Percentiles rank a stretch among this genome's conserved stretches.
Conservation (phyloP, 2,888 invertebrate genomes). For the Netelia fuscicornis region DNA sequence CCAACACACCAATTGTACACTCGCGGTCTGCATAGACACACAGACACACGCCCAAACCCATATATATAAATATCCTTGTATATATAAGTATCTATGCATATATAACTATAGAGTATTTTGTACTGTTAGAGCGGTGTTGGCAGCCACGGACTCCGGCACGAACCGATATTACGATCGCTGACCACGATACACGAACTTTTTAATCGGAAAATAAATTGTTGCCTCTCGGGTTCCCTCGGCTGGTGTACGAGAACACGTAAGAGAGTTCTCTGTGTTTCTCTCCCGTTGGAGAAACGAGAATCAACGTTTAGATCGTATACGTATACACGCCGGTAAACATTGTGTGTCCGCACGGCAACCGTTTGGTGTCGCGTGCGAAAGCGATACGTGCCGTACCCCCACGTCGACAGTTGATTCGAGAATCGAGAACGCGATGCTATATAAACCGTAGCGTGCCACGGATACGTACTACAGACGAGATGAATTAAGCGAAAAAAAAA, state of each 20-base stretch:
- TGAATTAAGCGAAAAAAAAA: slow-evolving; percentile 23
- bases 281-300: slow-evolving; percentile 39
- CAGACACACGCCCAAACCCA: not conserved
- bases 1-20: slow-evolving; percentile 63
- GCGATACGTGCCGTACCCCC: slow-evolving; percentile 41
- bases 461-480: not conserved
- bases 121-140: slow-evolving; percentile 36
- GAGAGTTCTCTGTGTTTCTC: not conserved
- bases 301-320: slow-evolving; percentile 46
- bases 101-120: slow-evolving; percentile 17
- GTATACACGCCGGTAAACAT: slow-evolving; percentile 16
- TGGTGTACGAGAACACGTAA: slow-evolving; percentile 11
- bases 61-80: not conserved
- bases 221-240: slow-evolving; percentile 33
- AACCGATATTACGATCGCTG: slow-evolving; percentile 71
- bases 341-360: slow-evolving; percentile 13
- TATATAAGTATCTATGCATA: not conserved
- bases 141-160: slow-evolving; percentile 56
- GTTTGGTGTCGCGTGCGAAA: slow-evolving; percentile 65
- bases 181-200: slow-evolving; percentile 71
- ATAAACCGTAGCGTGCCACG: slow-evolving; percentile 30
- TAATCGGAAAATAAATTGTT: slow-evolving; percentile 74
- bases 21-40: not conserved
- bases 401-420: slow-evolving; percentile 53
- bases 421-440: slow-evolving; percentile 64